Base-by-base conservation (phyloP, 2,888 invertebrate species). In the Phortica okadai region DNA sequence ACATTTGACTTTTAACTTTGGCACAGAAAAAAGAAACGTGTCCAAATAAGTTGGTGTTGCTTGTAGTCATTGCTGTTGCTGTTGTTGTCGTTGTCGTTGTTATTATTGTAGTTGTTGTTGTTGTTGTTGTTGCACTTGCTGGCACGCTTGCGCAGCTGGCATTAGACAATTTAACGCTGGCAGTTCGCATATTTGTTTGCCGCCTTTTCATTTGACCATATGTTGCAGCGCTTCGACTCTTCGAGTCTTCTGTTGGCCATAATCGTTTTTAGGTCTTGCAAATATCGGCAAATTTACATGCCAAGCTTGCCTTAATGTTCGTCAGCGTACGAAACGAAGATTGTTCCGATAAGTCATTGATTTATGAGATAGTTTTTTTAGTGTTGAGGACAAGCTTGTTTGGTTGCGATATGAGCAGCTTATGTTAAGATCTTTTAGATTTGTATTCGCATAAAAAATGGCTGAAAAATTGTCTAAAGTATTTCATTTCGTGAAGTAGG, bases 1-100 rank as follows among this genome's bases (percentile, higher is more conserved):
- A 88, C 85, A 86, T 86, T 86, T 86, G 85, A 86, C 85, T 88
- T 86, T 88, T 85, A 87, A 84, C 88, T 86, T 84, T 85, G 83
- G 85, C 64, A 64, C 25, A 64, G 7, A 64, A 33, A 64, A 6
- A 64, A 64, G 14, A 11, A 33, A 64, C 50, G 50, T 50, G 50
- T 50, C 50, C 50, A 50, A 50, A 50, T 50, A 50, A 50, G 50
- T 50, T 50, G 50, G 10, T 50, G 50, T 50, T 50, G 50, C 14
- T 50, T 50, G 14, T 50, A 11, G 14, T 50, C 14, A 50, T 50
- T 50, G 50, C 14, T 50, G 50, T 50, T 6, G 50, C 2, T 50
- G 50, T 6, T 50, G 50, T 50, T 50, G 33, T 33, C 0, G 33
- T 33, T 33, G 14, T 6, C 6, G 14, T 50, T 50, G 14, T 50